Percentiles rank a stretch among this genome's conserved stretches.
Evolutionary conservation across 1,140 invertebrate genomes (phyloP).

Genomic region (Cheumatopsyche charites): DNA sequence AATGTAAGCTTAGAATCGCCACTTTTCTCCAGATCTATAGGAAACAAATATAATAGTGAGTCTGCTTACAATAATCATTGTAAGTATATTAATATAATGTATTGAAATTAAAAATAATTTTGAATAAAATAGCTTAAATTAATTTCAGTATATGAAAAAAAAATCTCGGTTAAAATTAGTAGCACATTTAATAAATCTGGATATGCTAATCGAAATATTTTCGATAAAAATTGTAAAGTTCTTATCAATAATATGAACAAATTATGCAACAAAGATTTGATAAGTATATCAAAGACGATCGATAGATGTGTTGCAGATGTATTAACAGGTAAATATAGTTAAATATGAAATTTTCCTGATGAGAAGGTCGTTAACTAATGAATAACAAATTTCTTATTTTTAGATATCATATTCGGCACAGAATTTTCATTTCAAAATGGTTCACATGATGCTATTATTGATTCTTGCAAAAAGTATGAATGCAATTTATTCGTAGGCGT

Average conservation of each 20-base stretch:
- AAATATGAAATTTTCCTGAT: neutral
- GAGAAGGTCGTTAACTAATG: no score
- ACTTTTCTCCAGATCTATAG: neutral
- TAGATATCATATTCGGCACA: neutral
- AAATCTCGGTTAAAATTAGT: no score
- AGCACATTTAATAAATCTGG: neutral
- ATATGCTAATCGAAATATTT: neutral
- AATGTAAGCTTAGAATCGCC: neutral
- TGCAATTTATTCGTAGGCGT: no score
- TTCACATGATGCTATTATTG: neutral
- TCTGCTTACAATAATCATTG: neutral
- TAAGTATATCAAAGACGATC: neutral
- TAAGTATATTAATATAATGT: no score
- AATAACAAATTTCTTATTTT: no score
- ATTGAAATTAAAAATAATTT: no score
- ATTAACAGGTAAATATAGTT: neutral
- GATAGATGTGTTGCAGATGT: neutral
- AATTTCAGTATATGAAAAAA: no score
- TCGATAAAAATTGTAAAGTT: neutral
- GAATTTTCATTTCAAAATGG: neutral
- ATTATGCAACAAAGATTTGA: neutral
- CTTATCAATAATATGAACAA: neutral
- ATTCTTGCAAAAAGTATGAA: neutral
- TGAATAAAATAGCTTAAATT: no score
- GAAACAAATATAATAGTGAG: neutral